A percentile compares a stretch with the other conserved stretches of the same genome.
Conservation (phyloP, 2,113 vertebrate genomes). For the Hypomesus transpacificus region DNA sequence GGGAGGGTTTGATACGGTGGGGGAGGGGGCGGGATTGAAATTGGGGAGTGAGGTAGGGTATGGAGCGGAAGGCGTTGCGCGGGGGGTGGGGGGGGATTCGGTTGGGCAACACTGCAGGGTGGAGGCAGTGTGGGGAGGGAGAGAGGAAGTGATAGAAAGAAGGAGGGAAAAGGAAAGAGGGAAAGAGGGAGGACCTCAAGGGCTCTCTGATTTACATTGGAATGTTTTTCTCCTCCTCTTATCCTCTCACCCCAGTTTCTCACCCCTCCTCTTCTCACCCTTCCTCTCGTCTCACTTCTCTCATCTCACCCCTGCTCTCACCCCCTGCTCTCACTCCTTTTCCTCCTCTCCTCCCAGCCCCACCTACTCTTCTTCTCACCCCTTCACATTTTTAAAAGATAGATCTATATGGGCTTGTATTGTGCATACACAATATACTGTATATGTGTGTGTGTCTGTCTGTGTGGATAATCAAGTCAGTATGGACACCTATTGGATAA, state of each 20-base stretch:
- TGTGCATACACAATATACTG: neutral
- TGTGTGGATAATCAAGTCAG: too few relatives aligned
- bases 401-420: too few relatives aligned
- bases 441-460: too few relatives aligned
- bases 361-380: neutral
- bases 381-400: neutral
- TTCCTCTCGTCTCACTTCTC: neutral
- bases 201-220: conserved; percentile 62
- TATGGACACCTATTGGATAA: neutral
- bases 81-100: neutral
- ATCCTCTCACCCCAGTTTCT: conserved; percentile 23
- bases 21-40: conserved; percentile 3
- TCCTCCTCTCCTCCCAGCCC: neutral
- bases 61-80: neutral
- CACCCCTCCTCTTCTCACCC: conserved; percentile 18
- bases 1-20: conserved; percentile 42
- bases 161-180: conserved; percentile 21
- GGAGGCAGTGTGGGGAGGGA: neutral
- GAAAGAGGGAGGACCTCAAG: conserved; percentile 35
- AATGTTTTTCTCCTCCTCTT: conserved; percentile 44
- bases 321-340: neutral
- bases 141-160: conserved; percentile 40
- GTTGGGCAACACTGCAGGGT: conserved; percentile 23
- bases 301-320: neutral
- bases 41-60: neutral